Evolutionary conservation across 2,113 vertebrate genomes (phyloP).

Genomic region (Ovis canadensis): DNA sequence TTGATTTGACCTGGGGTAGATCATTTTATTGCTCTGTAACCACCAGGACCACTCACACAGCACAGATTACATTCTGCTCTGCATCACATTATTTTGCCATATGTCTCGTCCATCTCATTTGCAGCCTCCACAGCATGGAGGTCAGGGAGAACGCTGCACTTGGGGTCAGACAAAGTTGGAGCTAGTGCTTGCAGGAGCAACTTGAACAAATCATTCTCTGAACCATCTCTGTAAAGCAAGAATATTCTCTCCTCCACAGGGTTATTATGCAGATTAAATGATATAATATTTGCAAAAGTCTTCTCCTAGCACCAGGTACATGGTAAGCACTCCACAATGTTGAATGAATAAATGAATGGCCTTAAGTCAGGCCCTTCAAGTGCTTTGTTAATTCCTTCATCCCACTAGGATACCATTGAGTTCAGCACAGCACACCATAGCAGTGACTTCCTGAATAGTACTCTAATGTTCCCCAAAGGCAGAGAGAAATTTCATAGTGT

Average conservation of each 20-base stretch:
- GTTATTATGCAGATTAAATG: not conserved
- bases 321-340: not conserved
- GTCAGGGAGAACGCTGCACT: not conserved
- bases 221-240: conserved; percentile 34
- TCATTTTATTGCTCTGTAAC: not conserved
- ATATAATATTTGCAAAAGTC: conserved; percentile 29
- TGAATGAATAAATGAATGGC: conserved; percentile 56
- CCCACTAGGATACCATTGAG: conserved; percentile 21
- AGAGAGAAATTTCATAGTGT: conserved; percentile 51
- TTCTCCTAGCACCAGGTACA: conserved; percentile 28
- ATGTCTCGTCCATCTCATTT: not conserved
- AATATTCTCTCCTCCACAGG: not conserved
- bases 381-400: conserved; percentile 43
- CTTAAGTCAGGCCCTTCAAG: conserved; percentile 22
- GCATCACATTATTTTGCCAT: not conserved
- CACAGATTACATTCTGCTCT: not conserved
- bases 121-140: not conserved
- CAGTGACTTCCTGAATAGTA: conserved; percentile 56
- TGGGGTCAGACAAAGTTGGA: not conserved
- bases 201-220: not conserved
- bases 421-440: conserved; percentile 36
- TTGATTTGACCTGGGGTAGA: conserved; percentile 5
- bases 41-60: not conserved
- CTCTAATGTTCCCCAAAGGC: conserved; percentile 42
- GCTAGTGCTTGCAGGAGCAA: not conserved